Evolutionary conservation across 2,113 vertebrate genomes (phyloP).

Genomic region (Brienomyrus longianalis): DNA sequence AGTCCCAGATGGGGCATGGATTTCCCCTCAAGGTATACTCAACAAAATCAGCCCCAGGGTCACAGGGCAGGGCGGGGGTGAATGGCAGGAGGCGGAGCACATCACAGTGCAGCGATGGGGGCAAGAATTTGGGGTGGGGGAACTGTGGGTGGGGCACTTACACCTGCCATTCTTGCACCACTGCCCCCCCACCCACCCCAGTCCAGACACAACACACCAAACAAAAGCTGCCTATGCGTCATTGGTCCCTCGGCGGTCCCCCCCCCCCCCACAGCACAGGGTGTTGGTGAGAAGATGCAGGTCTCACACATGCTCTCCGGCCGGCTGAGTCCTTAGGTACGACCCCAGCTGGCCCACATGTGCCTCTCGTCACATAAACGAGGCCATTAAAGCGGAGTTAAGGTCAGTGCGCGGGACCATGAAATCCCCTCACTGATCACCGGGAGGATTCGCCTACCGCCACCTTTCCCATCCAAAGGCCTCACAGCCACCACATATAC

Average conservation of each 20-base stretch:
- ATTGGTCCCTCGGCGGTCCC: not conserved
- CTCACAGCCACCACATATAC: not conserved
- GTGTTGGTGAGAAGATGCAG: not conserved
- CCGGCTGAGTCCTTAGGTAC: not conserved
- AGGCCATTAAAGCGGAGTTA: not conserved
- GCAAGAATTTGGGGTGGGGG: not conserved
- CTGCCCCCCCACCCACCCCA: not conserved
- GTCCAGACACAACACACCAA: not conserved
- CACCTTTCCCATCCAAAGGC: not conserved
- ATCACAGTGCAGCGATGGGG: slow-evolving; percentile 15
- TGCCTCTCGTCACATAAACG: not conserved
- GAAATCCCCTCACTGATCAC: not conserved
- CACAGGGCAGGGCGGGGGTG: not conserved
- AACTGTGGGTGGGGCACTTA: not conserved
- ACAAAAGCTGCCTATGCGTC: not conserved
- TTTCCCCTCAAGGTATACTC: slow-evolving; percentile 14
- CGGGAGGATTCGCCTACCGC: not conserved
- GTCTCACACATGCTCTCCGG: not conserved
- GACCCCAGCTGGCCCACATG: not conserved
- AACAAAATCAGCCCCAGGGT: slow-evolving; percentile 17
- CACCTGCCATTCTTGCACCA: not conserved
- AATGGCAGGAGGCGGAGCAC: not conserved
- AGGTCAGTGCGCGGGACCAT: not conserved
- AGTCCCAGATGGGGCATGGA: slow-evolving; percentile 41
- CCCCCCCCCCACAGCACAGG: not conserved